Evolutionary conservation across 1,140 invertebrate species (phyloP).

Genomic region (Drosophila ficusphila): DNA sequence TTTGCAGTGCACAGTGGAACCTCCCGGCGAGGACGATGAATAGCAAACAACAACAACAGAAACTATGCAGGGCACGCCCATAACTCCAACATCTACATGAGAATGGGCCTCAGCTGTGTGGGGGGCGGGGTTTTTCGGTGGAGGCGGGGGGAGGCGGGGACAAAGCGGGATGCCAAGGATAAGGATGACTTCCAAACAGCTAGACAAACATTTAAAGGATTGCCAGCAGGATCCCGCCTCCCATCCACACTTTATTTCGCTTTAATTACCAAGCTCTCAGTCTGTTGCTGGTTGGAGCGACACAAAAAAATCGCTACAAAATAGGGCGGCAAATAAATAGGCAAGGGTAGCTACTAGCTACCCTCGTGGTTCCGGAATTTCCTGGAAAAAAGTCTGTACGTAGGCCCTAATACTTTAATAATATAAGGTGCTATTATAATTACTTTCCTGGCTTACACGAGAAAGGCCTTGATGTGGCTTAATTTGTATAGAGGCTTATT

Average conservation of each 20-base stretch:
- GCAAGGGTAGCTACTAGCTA: neutral
- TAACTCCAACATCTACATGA: conserved; percentile 58
- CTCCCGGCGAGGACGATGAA: conserved; percentile 39
- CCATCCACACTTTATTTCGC: conserved; percentile 57
- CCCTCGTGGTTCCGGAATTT: conserved; percentile 1
- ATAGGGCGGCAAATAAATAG: neutral
- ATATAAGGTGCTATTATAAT: conserved; percentile 12
- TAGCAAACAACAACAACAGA: conserved; percentile 56
- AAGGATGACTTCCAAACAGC: conserved; percentile 50
- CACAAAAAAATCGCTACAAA: conserved; percentile 1
- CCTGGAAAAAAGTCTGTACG: neutral
- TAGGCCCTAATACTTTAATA: conserved; percentile 2
- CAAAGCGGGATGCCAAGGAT: conserved; percentile 29
- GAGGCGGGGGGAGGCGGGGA: neutral
- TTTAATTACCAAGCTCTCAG: conserved; percentile 58
- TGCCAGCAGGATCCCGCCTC: conserved; percentile 45
- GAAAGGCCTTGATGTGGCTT: neutral
- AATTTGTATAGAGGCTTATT: neutral
- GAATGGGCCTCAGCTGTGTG: conserved; percentile 16
- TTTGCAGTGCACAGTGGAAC: conserved; percentile 4
- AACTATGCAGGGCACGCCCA: conserved; percentile 61
- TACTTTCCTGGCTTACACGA: conserved; percentile 3
- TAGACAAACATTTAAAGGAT: conserved; percentile 64
- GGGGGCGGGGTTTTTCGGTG: neutral
- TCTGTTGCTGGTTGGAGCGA: conserved; percentile 1